phyloP scores from a whole-genome alignment of 2,797 vertebrate species.

The Chelon labrosus region DNA sequence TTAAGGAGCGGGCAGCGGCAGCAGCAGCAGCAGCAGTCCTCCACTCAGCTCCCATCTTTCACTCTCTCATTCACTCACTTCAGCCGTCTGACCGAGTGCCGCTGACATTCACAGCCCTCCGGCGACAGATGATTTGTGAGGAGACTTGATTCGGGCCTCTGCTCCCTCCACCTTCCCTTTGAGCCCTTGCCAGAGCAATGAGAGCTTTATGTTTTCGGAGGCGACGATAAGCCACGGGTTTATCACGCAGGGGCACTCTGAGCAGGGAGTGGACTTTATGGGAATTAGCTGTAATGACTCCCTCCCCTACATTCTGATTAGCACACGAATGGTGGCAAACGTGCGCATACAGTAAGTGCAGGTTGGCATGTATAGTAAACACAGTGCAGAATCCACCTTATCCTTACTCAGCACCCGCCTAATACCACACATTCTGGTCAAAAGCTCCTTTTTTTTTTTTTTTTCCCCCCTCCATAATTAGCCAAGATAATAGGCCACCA shows the following conservation, averaged over 20 bases:
- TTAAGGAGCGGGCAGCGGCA: conserved; percentile 47
- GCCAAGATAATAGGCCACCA: conserved; percentile 60
- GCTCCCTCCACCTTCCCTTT: conserved; percentile 45
- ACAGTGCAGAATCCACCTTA: not conserved
- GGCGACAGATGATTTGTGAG: conserved; percentile 69
- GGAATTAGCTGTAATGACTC: conserved; percentile 50
- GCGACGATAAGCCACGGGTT: conserved; percentile 50
- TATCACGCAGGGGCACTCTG: conserved; percentile 45
- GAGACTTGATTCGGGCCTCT: conserved; percentile 50
- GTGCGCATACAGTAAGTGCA: not conserved
- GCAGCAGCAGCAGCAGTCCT: conserved; percentile 34
- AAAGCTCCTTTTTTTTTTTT: conserved; percentile 41
- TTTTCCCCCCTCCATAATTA: conserved; percentile 50
- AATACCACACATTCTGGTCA: conserved; percentile 37
- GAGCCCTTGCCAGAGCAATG: conserved; percentile 56
- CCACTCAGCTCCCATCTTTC: conserved; percentile 42
- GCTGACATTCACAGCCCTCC: conserved; percentile 52
- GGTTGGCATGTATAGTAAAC: not conserved
- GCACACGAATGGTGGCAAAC: conserved; percentile 25
- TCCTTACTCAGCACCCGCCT: conserved; percentile 32
- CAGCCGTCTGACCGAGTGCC: conserved; percentile 44
- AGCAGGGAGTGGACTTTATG: conserved; percentile 34
- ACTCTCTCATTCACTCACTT: conserved; percentile 52
- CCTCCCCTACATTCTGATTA: conserved; percentile 29
- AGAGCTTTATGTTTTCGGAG: conserved; percentile 65